Conservation (phyloP, 2,113 vertebrate genomes). For the Scopus umbretta region DNA sequence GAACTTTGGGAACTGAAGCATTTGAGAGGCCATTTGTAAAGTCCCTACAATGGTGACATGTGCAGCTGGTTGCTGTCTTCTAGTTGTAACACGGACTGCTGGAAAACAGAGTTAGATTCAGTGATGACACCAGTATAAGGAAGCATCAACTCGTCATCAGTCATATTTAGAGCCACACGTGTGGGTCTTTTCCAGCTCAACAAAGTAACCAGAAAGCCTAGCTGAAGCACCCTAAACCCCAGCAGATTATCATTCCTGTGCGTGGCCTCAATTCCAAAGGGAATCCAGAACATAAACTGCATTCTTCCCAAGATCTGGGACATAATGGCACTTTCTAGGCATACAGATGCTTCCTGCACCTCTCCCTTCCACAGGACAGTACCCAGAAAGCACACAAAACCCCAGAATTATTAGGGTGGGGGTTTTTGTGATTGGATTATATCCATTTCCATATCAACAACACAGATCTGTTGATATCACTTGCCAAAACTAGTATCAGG, state of each 20-base stretch:
- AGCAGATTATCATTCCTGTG: not conserved
- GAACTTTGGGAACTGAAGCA: not conserved
- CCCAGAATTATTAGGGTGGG: not conserved
- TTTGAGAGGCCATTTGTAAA: not conserved
- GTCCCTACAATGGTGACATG: not conserved
- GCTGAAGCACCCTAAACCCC: not conserved
- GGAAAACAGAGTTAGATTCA: not conserved
- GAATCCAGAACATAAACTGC: not conserved
- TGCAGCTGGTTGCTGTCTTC: not conserved
- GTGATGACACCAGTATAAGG: not conserved
- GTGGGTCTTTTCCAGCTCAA: not conserved
- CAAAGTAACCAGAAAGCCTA: not conserved
- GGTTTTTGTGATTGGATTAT: not conserved
- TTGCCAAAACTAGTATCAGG: not conserved
- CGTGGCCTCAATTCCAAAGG: not conserved
- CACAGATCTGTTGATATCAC: not conserved
- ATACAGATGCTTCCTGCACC: not conserved
- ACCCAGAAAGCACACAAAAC: not conserved
- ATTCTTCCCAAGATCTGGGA: not conserved
- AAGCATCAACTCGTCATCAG: not conserved
- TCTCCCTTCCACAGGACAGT: not conserved
- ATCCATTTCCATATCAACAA: too few species aligned
- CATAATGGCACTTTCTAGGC: not conserved
- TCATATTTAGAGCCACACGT: not conserved
- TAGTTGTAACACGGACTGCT: not conserved